These are phyloP conservation scores for Drosophila triauraria DNA, from an alignment of 1,140 invertebrate genomes.

Conservation along the genomic window DNA sequence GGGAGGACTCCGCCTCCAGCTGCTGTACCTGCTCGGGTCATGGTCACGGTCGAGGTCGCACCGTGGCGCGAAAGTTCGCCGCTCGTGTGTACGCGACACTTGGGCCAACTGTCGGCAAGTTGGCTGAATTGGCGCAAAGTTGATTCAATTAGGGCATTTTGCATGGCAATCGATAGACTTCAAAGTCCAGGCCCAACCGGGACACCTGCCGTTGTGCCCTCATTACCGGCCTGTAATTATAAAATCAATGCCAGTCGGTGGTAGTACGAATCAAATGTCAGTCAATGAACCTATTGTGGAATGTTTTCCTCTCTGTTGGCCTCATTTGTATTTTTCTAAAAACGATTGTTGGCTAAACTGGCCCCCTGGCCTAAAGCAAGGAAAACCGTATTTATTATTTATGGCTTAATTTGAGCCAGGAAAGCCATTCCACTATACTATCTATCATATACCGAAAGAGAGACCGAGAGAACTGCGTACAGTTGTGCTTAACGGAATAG, in stretches of 20 bases:
- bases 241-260: conserved; percentile 45
- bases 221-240: conserved; percentile 42
- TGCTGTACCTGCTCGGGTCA: neutral
- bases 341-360: conserved; percentile 22
- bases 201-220: conserved; percentile 1
- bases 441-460: too few relatives aligned
- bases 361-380: neutral
- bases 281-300: conserved; percentile 16
- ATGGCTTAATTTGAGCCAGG: neutral
- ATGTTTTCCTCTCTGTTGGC: conserved; percentile 1
- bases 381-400: conserved; percentile 8
- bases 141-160: conserved; percentile 64
- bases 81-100: conserved; percentile 4
- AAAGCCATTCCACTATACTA: neutral
- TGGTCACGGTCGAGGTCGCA: conserved; percentile 30
- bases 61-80: conserved; percentile 5
- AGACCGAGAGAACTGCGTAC: too few relatives aligned
- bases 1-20: neutral
- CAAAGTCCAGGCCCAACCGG: neutral
- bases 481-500: too few relatives aligned
- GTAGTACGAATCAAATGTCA: conserved; percentile 30
- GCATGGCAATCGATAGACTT: conserved; percentile 48
- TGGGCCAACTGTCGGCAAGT: conserved; percentile 39
- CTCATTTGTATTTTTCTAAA: neutral
- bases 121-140: conserved; percentile 42